Evolutionary conservation across 2,888 invertebrate genomes (phyloP), one percentile per base, ranked within the genome.

Genomic region (Athalia rosae): DNA sequence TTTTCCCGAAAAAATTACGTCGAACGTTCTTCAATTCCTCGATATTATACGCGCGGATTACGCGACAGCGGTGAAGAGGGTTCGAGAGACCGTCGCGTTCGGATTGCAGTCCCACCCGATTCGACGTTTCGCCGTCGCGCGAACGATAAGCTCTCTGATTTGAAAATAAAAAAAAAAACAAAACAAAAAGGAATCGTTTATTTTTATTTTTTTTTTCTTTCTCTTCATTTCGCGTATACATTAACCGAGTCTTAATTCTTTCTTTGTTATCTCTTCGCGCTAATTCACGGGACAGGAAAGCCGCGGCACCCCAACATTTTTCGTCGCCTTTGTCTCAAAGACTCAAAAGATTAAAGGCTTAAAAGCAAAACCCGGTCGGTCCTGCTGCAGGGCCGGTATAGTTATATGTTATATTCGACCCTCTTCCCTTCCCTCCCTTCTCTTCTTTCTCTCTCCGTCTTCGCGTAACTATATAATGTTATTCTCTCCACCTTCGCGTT

Each of bases 221-320:
- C n/a, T n/a, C n/a, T n/a, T 56, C n/a, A n/a, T 58, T 58, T 45
- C 50, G 47, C 74, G 48, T 61, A 71, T 71, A 71, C 56, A 71
- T 71, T 71, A 56, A 80, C 79, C 81, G 82, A 83, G 83, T 84
- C 87, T 87, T 88, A 88, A 88, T 87, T 87, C 85, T 86, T 85
- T 84, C 85, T 85, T 84, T 86, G 85, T 87, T 87, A 87, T 87
- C 87, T 87, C 84, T 83, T 83, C 45, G 81, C 82, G 84, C 84
- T 85, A 85, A 86, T 86, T 85, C 85, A 84, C 81, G 79, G 64
- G 76, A 78, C 66, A 74, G 67, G 50, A 80, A 81, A 82, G 83
- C 80, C 81, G 81, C 82, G 83, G 80, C 81, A 81, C 80, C 71
- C 83, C 82, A 81, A 84, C 84, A 83, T 84, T 85, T 84, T 82